Conservation (phyloP, 2,888 invertebrate species). For the Sesia apiformis region DNA sequence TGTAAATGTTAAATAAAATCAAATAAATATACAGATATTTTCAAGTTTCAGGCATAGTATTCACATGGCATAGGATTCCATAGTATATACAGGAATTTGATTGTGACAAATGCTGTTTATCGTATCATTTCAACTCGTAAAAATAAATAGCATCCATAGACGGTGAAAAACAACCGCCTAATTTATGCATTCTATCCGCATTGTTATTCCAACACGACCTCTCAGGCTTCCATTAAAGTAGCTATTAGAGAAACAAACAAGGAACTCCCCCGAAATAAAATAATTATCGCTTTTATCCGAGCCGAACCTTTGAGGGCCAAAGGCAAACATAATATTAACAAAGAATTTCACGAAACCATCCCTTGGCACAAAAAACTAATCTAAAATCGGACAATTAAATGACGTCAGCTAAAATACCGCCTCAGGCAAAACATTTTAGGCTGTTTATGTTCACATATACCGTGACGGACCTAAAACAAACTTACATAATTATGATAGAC, state of each 20-base stretch:
- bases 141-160: too few species aligned
- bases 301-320: constrained; percentile 39
- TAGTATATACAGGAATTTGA: too few species aligned
- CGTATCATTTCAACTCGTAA: too few species aligned
- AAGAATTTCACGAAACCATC: constrained; percentile 41
- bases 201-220: constrained; percentile 42
- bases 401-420: constrained; percentile 60
- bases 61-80: too few species aligned
- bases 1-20: too few species aligned
- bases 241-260: constrained; percentile 74
- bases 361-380: constrained; percentile 47
- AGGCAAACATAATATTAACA: constrained; percentile 42
- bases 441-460: constrained; percentile 44
- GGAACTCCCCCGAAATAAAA: constrained; percentile 63
- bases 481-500: constrained; percentile 45
- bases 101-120: too few species aligned
- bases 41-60: too few species aligned
- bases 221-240: constrained; percentile 59
- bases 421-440: constrained; percentile 30
- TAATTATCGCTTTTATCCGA: constrained; percentile 69
- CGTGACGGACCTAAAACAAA: constrained; percentile 68
- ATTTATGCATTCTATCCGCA: constrained; percentile 54
- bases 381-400: constrained; percentile 47
- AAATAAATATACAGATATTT: too few species aligned
- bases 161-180: constrained; percentile 15